phyloP scores from a whole-genome alignment of 1,140 invertebrate genomes.

The Meloidogyne floridensis region DNA sequence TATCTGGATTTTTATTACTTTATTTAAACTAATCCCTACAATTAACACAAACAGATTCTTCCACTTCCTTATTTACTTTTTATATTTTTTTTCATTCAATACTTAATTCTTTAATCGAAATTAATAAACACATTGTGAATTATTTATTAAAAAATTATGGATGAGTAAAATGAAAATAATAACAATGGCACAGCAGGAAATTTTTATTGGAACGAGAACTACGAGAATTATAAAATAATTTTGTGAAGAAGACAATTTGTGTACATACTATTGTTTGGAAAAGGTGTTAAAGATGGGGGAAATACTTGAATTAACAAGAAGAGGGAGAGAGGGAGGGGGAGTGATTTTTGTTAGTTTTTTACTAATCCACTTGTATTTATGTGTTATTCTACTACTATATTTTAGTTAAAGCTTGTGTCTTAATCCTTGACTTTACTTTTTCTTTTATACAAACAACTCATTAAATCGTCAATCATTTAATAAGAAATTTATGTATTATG shows the following conservation, averaged over 20 bases:
- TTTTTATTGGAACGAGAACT: not conserved
- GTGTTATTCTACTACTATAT: too few species aligned
- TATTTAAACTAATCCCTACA: too few species aligned
- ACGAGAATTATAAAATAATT: too few species aligned
- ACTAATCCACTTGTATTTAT: not conserved
- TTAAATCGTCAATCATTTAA: not conserved
- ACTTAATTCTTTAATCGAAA: not conserved
- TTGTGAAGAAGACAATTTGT: not conserved
- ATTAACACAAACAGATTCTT: too few species aligned
- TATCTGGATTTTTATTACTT: too few species aligned
- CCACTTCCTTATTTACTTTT: too few species aligned
- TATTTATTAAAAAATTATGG: not conserved
- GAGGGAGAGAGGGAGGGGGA: not conserved
- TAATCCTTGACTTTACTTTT: constrained; percentile 1
- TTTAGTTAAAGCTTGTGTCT: not conserved
- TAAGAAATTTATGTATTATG: not conserved
- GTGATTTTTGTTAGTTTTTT: not conserved
- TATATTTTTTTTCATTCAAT: too few species aligned
- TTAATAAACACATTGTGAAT: not conserved
- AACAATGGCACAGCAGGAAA: constrained; percentile 3
- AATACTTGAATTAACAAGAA: not conserved
- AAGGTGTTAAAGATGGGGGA: constrained; percentile 5
- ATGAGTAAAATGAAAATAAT: not conserved
- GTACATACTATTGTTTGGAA: not conserved
- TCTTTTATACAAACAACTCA: not conserved